These are phyloP conservation scores for Hemibagrus wyckioides DNA, from an alignment of 2,113 vertebrate species.

Conservation along the genomic window DNA sequence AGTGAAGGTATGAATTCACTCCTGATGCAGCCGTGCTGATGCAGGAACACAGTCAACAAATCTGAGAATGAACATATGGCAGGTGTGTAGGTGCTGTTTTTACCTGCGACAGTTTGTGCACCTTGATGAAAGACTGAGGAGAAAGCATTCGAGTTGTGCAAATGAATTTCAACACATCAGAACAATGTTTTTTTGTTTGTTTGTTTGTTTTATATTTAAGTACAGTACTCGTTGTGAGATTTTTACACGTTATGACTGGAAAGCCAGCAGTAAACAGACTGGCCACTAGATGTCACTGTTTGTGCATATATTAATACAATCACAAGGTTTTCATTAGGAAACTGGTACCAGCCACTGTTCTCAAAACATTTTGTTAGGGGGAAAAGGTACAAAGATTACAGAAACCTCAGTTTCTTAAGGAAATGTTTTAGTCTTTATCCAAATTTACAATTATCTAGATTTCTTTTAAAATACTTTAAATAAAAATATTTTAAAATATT, in stretches of 20 bases:
- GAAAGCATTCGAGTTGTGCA: not conserved
- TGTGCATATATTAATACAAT: not conserved
- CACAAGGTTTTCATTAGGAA: not conserved
- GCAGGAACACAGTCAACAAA: slow-evolving; percentile 25
- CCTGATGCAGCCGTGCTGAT: slow-evolving; percentile 52
- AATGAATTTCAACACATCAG: not conserved
- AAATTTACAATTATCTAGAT: not conserved
- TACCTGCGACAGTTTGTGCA: not conserved
- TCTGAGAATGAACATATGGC: not conserved
- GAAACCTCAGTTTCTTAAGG: not conserved
- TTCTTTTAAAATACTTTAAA: too few relatives aligned
- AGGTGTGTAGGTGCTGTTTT: not conserved
- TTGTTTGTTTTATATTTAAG: not conserved
- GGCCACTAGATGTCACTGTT: slow-evolving; percentile 44
- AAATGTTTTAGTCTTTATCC: not conserved
- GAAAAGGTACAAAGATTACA: not conserved
- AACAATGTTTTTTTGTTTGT: too few relatives aligned
- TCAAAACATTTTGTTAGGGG: not conserved
- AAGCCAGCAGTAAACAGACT: not conserved
- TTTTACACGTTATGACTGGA: not conserved
- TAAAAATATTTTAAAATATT: too few relatives aligned
- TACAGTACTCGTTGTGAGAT: not conserved
- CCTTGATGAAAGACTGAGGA: not conserved
- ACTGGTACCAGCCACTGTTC: not conserved
- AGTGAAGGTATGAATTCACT: slow-evolving; percentile 76